Base-by-base conservation (phyloP, 2,888 invertebrate species). In the Tipula lateralis region DNA sequence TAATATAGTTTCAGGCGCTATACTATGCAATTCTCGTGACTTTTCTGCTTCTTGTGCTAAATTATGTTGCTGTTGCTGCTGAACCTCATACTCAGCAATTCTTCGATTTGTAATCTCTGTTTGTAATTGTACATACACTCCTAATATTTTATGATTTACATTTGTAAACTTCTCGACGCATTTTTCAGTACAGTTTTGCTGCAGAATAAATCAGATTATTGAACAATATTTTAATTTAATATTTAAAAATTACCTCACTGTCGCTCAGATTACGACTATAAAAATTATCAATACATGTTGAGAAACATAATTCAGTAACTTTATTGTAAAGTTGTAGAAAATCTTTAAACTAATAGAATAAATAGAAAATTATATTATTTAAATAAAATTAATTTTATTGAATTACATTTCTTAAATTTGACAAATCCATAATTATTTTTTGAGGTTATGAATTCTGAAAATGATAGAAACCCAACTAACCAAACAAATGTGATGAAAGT, bases 271-370 rank as follows among this genome's bases (percentile, higher is more conserved):
- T 66, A 34, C 87, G 84, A 29, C 87, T 88, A 85, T 88, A 89
- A 16, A 90, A 88, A 83, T 88, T 89, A 84, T 90, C 90, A 24
- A 89, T 88, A 86, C 90, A 90, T 81, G 88, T 87, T 39, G 86
- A 87, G 39, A 90, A 90, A 85, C 90, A 90, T 82, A 90, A 66
- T 86, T 90, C 90, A 1, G 90, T 90, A 82, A 90, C 88, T 88
- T 88, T 89, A 87, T 90, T 90, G 88, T 90, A 90, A 87, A 90
- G 88, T 86, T 88, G 88, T 24, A 90, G 88, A 86, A 90, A 90
- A 86, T 90, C 90, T 87, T 89, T 90, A 7, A 90, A 87, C 90
- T 90, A 50, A n/a, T n/a, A n/a, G n/a, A n/a, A n/a, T n/a, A n/a
- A 30, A 84, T 66, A 24, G 24, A 24, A 66, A 66, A 66, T 50